Percentiles rank a stretch among this genome's conserved stretches.
These are phyloP conservation scores for Luperina testacea DNA, from an alignment of 2,888 invertebrate genomes.

Conservation along the genomic window DNA sequence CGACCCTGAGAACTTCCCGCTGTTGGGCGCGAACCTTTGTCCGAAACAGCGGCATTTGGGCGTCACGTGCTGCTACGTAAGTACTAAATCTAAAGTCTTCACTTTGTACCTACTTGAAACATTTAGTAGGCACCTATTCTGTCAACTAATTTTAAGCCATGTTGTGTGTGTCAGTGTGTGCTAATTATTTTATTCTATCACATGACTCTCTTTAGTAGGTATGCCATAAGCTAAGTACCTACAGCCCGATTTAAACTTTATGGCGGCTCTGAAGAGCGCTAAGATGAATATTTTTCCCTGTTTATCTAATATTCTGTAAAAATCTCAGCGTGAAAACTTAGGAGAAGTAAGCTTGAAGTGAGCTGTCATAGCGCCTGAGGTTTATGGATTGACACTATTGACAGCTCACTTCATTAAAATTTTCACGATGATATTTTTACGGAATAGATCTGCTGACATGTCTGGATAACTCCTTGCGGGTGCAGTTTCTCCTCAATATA, in stretches of 20 bases:
- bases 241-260: no score
- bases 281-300: no score
- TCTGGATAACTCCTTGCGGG: neutral
- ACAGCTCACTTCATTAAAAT: no score
- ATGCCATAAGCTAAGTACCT: neutral
- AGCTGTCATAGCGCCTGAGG: no score
- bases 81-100: conserved; percentile 45
- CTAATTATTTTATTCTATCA: no score
- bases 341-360: no score
- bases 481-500: neutral
- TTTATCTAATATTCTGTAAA: no score
- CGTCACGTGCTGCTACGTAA: conserved; percentile 82
- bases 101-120: neutral
- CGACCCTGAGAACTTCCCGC: conserved; percentile 67
- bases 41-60: conserved; percentile 76
- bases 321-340: no score
- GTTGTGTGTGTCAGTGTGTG: neutral
- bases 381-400: no score
- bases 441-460: neutral
- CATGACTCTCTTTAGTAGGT: neutral
- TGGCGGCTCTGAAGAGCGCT: no score
- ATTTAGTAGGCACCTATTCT: neutral
- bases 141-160: neutral
- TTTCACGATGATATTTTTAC: no score
- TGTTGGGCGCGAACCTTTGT: conserved; percentile 70